Evolutionary conservation across 1,140 invertebrate species (phyloP), one percentile per base, ranked within the genome.

Genomic region (Amphibalanus amphitrite): DNA sequence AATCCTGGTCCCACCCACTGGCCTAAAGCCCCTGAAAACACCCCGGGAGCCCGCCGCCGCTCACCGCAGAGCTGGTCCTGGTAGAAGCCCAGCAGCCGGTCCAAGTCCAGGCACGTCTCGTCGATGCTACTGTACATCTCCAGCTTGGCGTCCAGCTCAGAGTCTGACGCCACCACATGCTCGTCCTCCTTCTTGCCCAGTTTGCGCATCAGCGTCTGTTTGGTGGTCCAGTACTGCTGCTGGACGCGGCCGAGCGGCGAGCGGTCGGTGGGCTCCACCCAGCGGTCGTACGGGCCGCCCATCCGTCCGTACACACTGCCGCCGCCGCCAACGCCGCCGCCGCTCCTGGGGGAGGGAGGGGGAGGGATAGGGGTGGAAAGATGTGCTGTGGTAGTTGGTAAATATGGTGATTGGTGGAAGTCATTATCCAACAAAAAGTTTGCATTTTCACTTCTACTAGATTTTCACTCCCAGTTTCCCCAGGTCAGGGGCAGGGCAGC

Each of bases 151-250:
- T 99, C 97, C 4, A 99, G 83, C 78, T 97, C 92, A 13, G 94
- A 89, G 83, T 99, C 97, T 0, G 93, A 97, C 28, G 96, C 74
- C 23, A 76, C 76, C 69, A 77, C 74, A 70, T 75, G 73, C 74
- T 97, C 94, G 80, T 99, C 97, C 82, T 99, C 95, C 82, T 98
- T 98, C 78, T 94, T 93, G 10, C 95, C 95, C 26, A 99, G 83
- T 83, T 96, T 98, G 76, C 91, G 85, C 71, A 95, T 88, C 30
- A 99, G 88, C 69, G 91, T 89, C 82, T 98, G 95, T 79, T 98
- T 98, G 4, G 96, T 97, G 38, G 97, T 90, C 95, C 95, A 99
- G 81, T 93, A 98, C 74, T 97, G 93, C 79, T 96, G 92, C 79
- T 97, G 93, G 86, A 97, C 90, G 79, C 91, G 90, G 29, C 85